Evolutionary conservation across 1,140 invertebrate genomes (phyloP), one percentile per base, ranked within the genome.

Genomic region (Macrocentrus cingulum): DNA sequence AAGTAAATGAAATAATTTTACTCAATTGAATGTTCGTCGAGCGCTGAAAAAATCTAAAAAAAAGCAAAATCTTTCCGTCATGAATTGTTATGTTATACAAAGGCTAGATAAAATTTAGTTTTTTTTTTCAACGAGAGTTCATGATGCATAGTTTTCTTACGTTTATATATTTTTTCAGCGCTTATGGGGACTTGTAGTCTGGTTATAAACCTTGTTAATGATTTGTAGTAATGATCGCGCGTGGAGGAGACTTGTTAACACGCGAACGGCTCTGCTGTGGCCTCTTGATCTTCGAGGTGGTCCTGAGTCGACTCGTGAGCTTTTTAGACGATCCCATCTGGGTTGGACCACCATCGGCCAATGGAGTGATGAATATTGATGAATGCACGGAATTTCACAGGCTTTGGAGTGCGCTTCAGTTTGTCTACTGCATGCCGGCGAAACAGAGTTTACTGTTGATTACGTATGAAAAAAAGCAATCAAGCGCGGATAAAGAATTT

Each of bases 361-460:
- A 97, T 80, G 91, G 93, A 18, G 94, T 97, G 0, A 95, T 97
- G 82, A 94, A 96, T 75, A 88, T 98, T 7, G 96, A 99, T 75
- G 96, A 99, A 76, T 98, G 96, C 74, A 91, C 88, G 0, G 97
- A 99, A 81, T 99, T 99, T 76, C 96, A 99, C 82, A 85, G 95
- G 32, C 80, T 99, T 20, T 99, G 97, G 97, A 98, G 95, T 4
- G 96, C 96, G 0, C 81, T 99, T 11, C 97, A 99, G 80, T 99
- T 99, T 84, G 92, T 98, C 13, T 98, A 97, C 76, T 98, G 95
- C 72, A 95, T 97, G 70, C 95, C 97, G 91, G 91, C n/a, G 93
- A 97, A 64, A 96, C 94, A 15, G 94, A 98, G 80, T 98, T 94
- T 69, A 98, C 95, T 19, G 92, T 98, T 1, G 96, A 99, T 91